Conservation (phyloP, 2,113 vertebrate genomes). For the Chrysemys picta region DNA sequence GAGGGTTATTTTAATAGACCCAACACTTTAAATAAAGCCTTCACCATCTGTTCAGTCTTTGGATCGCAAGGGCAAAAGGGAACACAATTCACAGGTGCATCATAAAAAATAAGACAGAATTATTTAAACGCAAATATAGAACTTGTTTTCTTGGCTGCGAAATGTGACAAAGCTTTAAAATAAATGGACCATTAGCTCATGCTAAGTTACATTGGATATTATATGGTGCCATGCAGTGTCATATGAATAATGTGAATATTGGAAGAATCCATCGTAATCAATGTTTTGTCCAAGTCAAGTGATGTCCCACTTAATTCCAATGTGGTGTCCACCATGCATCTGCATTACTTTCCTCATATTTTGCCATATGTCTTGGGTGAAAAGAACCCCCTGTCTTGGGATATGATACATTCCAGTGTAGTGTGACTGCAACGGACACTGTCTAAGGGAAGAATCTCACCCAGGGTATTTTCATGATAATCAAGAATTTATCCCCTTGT, state of each 20-base stretch:
- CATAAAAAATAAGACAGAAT: not conserved
- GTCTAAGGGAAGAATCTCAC: not conserved
- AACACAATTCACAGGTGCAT: not conserved
- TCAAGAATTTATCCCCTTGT: rapidly evolving
- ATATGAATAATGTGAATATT: rapidly evolving
- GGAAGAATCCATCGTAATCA: not conserved
- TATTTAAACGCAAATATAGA: rapidly evolving
- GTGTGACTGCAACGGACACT: not conserved
- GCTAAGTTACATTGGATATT: not conserved
- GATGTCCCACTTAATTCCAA: not conserved
- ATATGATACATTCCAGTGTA: rapidly evolving
- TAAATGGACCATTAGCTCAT: rapidly evolving
- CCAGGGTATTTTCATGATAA: not conserved
- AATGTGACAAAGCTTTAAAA: rapidly evolving
- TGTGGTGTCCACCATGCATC: not conserved
- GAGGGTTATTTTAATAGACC: not conserved
- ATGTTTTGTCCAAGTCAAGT: rapidly evolving
- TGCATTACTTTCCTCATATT: not conserved
- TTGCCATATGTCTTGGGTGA: not conserved
- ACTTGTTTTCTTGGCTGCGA: rapidly evolving
- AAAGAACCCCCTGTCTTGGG: rapidly evolving
- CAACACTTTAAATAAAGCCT: not conserved
- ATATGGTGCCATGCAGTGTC: rapidly evolving
- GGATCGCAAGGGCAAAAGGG: not conserved
- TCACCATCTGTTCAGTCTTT: slow-evolving; percentile 4